Evolutionary conservation across 2,888 invertebrate genomes (phyloP).

Genomic region (Petrolisthes manimaculis): DNA sequence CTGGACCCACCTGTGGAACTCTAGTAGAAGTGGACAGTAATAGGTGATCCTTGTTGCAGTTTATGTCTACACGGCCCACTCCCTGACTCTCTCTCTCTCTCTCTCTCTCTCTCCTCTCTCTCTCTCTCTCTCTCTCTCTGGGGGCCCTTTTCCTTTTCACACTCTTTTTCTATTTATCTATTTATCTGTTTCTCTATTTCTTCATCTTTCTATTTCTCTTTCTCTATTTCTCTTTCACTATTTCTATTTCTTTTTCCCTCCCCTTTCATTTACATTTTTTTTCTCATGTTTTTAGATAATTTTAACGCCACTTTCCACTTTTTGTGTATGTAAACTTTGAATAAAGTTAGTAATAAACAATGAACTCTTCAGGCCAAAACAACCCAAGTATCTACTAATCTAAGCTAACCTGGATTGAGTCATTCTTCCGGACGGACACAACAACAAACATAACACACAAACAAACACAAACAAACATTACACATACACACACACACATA

Average conservation of each 20-base stretch:
- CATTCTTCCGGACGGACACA: too few relatives aligned
- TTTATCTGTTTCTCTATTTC: neutral
- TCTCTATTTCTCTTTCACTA: neutral
- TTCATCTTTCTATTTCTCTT: neutral
- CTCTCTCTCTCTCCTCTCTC: conserved; percentile 2
- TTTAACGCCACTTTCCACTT: too few relatives aligned
- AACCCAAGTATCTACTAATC: too few relatives aligned
- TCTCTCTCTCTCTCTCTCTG: neutral
- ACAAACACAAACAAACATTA: neutral
- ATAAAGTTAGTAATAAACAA: too few relatives aligned
- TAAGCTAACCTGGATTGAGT: too few relatives aligned
- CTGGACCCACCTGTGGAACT: neutral
- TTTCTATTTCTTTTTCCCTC: neutral
- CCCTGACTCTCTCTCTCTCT: conserved; percentile 12
- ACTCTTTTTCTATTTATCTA: neutral
- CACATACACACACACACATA: conserved; percentile 35
- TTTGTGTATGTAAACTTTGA: too few relatives aligned
- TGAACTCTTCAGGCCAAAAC: too few relatives aligned
- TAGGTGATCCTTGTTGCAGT: neutral
- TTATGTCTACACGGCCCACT: neutral
- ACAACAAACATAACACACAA: too few relatives aligned
- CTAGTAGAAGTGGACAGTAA: too few relatives aligned
- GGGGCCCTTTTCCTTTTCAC: neutral
- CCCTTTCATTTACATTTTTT: neutral
- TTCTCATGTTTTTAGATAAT: too few relatives aligned